Conservation (phyloP, 2,797 vertebrate species). For the Paedocypris micromegethes region DNA sequence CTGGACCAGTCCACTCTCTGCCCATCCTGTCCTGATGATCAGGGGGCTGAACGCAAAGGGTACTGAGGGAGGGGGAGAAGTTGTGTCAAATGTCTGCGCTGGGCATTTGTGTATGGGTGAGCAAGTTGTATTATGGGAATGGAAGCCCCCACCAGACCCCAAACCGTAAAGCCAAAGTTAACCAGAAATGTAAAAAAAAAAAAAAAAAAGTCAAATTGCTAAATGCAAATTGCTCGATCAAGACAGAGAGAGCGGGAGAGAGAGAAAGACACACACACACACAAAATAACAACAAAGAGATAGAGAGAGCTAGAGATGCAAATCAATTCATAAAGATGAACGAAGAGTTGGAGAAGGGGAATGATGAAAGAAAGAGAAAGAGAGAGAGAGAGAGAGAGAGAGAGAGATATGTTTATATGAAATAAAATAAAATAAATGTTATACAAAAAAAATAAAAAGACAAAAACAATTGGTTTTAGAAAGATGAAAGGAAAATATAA, state of each 20-base stretch:
- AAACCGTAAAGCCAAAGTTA: slow-evolving; percentile 73
- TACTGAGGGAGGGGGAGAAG: slow-evolving; percentile 31
- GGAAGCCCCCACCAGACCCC: slow-evolving; percentile 56
- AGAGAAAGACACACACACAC: background rate
- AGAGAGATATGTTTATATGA: too few species aligned
- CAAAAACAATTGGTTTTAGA: too few species aligned
- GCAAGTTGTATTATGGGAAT: slow-evolving; percentile 70
- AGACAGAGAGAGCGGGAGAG: slow-evolving; percentile 41
- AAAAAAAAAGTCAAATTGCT: too few species aligned
- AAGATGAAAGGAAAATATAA: too few species aligned
- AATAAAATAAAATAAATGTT: too few species aligned
- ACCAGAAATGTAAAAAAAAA: slow-evolving; percentile 53
- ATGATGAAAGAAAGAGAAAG: too few species aligned
- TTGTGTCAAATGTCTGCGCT: slow-evolving; percentile 49
- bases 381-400: too few species aligned
- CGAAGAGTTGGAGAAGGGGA: too few species aligned
- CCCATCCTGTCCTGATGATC: slow-evolving; percentile 71
- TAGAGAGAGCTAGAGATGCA: too few species aligned
- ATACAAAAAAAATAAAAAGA: too few species aligned
- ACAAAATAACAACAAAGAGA: too few species aligned
- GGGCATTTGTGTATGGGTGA: slow-evolving; percentile 46
- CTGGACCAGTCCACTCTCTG: slow-evolving; percentile 64
- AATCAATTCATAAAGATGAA: too few species aligned
- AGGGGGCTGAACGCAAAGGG: slow-evolving; percentile 60
- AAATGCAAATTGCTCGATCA: slow-evolving; percentile 72